A percentile compares a stretch with the other conserved stretches of the same genome.
Conservation (phyloP, 2,113 vertebrate genomes). For the Mungos mungo region DNA sequence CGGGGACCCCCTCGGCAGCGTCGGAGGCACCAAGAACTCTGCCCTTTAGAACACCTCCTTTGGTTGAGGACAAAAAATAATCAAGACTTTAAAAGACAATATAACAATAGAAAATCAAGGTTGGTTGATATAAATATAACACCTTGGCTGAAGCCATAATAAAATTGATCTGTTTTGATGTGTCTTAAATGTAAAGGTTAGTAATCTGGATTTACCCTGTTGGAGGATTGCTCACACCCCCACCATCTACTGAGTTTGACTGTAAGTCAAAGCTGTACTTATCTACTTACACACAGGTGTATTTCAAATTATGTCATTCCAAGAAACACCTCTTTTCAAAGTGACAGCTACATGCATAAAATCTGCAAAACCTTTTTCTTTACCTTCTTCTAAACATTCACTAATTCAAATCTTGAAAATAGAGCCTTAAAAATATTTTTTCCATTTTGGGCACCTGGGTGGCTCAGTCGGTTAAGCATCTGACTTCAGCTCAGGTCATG, state of each 20-base stretch:
- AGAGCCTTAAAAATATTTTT: too few relatives aligned
- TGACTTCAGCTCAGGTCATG: too few relatives aligned
- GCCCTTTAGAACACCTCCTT: not conserved
- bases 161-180: rapidly evolving
- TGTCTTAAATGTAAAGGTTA: not conserved
- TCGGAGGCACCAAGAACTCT: not conserved
- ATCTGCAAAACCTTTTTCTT: not conserved
- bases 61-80: not conserved
- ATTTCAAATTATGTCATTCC: not conserved
- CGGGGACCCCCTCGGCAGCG: not conserved
- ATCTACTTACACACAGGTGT: not conserved
- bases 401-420: not conserved
- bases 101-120: not conserved
- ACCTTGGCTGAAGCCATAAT: not conserved
- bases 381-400: not conserved
- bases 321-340: not conserved
- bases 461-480: too few relatives aligned
- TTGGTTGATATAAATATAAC: not conserved
- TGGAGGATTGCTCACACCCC: not conserved
- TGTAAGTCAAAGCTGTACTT: not conserved
- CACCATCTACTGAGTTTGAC: not conserved
- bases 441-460: not conserved
- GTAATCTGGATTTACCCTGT: not conserved
- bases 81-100: not conserved
- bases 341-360: not conserved